Conservation (phyloP, 2,888 invertebrate genomes). For the Pinctada fucata region DNA sequence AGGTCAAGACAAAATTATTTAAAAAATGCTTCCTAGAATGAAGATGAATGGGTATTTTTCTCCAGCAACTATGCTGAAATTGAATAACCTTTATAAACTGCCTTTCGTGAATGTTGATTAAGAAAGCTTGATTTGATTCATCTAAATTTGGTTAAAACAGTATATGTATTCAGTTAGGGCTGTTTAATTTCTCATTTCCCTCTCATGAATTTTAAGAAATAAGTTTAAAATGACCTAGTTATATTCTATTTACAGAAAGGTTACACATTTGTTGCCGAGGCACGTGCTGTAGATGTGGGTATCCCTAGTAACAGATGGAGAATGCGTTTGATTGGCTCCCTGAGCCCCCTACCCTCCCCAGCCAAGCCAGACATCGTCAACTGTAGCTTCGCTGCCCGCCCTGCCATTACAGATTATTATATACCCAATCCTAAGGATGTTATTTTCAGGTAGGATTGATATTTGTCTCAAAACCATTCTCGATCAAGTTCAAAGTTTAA, state of each 20-base stretch:
- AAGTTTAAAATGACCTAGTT: background rate
- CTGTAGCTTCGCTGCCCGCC: constrained; percentile 67
- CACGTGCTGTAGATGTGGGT: constrained; percentile 70
- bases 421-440: constrained; percentile 73
- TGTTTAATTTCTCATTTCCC: background rate
- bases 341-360: constrained; percentile 72
- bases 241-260: constrained; percentile 67
- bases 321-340: constrained; percentile 76
- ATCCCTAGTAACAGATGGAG: constrained; percentile 71
- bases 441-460: constrained; percentile 68
- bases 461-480: too few species aligned
- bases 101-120: too few species aligned
- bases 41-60: too few species aligned
- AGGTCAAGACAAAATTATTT: too few species aligned
- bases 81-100: too few species aligned
- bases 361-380: constrained; percentile 65
- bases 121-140: too few species aligned
- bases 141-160: background rate
- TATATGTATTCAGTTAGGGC: background rate
- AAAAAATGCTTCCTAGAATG: too few species aligned
- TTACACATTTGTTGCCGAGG: constrained; percentile 76
- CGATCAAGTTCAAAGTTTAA: background rate
- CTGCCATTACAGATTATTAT: constrained; percentile 76
- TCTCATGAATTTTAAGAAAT: background rate
- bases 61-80: too few species aligned